Base-by-base conservation (phyloP, 2,888 invertebrate species). In the Leptopilina syphax region DNA sequence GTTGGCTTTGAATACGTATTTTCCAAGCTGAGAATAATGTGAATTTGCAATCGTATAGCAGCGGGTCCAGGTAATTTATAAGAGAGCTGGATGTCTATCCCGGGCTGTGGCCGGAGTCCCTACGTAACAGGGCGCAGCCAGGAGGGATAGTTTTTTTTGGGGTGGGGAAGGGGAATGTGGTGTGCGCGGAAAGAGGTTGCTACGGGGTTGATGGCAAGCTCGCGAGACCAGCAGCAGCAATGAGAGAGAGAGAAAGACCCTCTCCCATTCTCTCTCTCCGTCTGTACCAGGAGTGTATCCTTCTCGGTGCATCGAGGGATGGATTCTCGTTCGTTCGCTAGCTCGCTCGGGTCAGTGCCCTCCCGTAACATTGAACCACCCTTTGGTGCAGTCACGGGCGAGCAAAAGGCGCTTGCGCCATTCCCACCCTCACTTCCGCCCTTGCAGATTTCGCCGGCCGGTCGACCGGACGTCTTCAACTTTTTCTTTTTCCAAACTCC, bases 331-430 rank as follows among this genome's bases (percentile, higher is more conserved):
- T 87, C 83, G 84, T 86, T 85, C 85, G 89, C 50, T 50, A 50
- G 50, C 88, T 87, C 87, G 89, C 88, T 89, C 89, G 91, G 92
- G 91, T 91, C 91, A 91, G 88, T 91, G 92, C 89, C 91, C 92
- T 91, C 90, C 88, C 88, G 91, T 92, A 92, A 91, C 92, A 92
- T 92, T 91, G 92, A 92, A 91, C 92, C 92, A 90, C 90, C 91
- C 91, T 87, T 90, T 85, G 89, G 87, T 90, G 91, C 92, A 91
- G 91, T 91, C 91, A 91, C 89, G 91, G 91, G 89, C 91, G 91
- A 88, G 87, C 73, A 79, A 77, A 79, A 77, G 67, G 86, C 91
- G 92, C 91, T 83, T 88, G 91, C 91, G 90, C 81, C 77, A 60
- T 83, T 83, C 80, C 86, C 82, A 85, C 82, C 85, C 84, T 85